Percentiles rank a stretch among this genome's conserved stretches.
phyloP scores from a whole-genome alignment of 2,797 vertebrate genomes.

The Tamandua tetradactyla region DNA sequence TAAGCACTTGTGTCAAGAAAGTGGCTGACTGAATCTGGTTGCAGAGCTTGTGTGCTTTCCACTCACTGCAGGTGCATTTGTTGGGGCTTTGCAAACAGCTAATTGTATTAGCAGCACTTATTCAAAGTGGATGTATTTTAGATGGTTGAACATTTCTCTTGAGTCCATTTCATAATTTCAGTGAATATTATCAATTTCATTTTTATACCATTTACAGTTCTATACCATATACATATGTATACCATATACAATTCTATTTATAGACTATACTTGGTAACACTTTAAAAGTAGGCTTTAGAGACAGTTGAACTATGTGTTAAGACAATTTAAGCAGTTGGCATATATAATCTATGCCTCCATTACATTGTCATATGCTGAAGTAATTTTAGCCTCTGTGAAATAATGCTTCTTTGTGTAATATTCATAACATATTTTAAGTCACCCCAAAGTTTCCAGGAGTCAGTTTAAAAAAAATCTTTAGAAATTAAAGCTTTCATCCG shows the following conservation, averaged over 20 bases:
- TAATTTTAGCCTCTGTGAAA: constrained; percentile 1
- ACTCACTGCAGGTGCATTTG: neutral
- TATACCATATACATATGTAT: too few species aligned
- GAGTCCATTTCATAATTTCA: neutral
- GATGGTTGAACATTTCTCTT: neutral
- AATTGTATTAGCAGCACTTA: neutral
- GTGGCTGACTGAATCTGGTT: neutral
- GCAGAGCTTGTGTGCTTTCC: neutral
- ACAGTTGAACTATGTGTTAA: neutral
- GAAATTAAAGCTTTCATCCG: neutral
- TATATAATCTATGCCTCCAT: neutral
- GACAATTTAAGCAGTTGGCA: neutral
- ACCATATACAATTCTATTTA: neutral
- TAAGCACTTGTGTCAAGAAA: neutral
- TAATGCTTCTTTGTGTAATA: neutral
- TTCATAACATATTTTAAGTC: constrained; percentile 7
- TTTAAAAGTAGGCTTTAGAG: neutral
- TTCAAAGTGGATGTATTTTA: neutral
- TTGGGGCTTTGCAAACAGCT: neutral
- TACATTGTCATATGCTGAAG: neutral
- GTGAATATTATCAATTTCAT: neutral
- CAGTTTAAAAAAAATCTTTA: neutral
- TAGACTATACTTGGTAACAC: neutral
- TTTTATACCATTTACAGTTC: neutral
- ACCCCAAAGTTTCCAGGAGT: neutral